These are phyloP conservation scores for Leptodirus hochenwartii DNA, from an alignment of 2,888 invertebrate species.

Conservation along the genomic window DNA sequence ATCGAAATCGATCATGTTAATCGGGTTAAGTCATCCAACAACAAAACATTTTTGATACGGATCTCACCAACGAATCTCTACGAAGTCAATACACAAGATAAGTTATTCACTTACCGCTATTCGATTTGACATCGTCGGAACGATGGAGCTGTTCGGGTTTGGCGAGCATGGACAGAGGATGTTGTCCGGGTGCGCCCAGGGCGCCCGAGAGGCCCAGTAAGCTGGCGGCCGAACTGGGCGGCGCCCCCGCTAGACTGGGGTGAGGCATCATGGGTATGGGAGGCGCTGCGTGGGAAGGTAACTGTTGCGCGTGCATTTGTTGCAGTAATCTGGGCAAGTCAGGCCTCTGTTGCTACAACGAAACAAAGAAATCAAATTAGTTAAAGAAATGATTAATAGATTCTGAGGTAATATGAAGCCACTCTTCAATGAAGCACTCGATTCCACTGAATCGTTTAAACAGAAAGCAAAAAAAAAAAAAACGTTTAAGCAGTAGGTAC, in stretches of 20 bases:
- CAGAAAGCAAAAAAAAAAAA: too few species aligned
- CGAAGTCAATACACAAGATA: too few species aligned
- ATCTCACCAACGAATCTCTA: too few species aligned
- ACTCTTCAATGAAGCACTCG: too few species aligned
- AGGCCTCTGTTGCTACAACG: slow-evolving; percentile 66
- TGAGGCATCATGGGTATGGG: slow-evolving; percentile 55
- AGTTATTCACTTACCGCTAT: slow-evolving; percentile 44
- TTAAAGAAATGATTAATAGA: too few species aligned
- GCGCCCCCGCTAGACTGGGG: slow-evolving; percentile 38
- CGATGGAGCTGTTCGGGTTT: slow-evolving; percentile 63
- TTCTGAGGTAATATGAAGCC: too few species aligned
- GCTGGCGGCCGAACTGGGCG: slow-evolving; percentile 35
- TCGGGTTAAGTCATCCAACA: too few species aligned
- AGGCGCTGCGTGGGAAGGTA: slow-evolving; percentile 51
- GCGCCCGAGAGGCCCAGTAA: slow-evolving; percentile 39
- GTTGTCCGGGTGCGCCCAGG: slow-evolving; percentile 46
- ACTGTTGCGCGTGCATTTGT: slow-evolving; percentile 87
- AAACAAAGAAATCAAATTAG: too few species aligned
- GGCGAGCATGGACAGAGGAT: slow-evolving; percentile 59
- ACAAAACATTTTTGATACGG: too few species aligned
- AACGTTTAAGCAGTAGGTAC: too few species aligned
- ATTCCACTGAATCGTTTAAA: too few species aligned
- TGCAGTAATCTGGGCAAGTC: slow-evolving; percentile 69
- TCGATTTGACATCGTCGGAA: slow-evolving; percentile 55
- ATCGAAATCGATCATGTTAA: too few species aligned